These are phyloP conservation scores for Neolamprologus brichardi DNA, from an alignment of 2,113 vertebrate species.

Conservation along the genomic window DNA sequence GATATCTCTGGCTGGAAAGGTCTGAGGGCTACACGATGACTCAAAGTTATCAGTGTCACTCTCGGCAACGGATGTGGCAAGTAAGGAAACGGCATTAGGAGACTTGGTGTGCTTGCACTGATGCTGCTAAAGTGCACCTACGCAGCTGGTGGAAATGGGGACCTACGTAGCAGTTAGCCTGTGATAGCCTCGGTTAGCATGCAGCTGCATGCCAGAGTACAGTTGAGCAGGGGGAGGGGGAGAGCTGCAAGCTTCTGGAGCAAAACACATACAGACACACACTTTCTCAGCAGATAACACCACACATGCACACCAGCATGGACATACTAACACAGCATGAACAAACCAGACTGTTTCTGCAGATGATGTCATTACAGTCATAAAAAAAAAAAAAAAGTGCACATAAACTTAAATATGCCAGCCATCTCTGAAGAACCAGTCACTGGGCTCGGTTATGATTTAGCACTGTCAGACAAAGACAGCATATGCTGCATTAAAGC, in stretches of 20 bases:
- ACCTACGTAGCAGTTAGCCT: constrained; percentile 30
- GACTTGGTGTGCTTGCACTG: background rate
- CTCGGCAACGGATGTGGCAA: background rate
- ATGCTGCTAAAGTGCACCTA: background rate
- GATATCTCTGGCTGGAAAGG: background rate
- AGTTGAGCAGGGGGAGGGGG: constrained; percentile 34
- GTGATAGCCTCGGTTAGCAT: constrained; percentile 41
- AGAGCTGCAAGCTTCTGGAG: constrained; percentile 4
- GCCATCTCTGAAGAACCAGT: no score
- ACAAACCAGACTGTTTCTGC: background rate
- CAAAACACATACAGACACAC: constrained; percentile 31
- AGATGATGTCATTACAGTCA: background rate
- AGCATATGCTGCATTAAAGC: no score
- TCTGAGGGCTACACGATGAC: background rate
- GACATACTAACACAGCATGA: background rate
- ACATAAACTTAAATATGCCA: no score
- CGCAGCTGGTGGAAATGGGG: background rate
- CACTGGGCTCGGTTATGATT: no score
- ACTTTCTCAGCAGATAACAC: background rate
- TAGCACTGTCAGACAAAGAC: no score
- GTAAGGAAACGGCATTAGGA: background rate
- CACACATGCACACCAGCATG: background rate
- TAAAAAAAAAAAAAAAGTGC: no score
- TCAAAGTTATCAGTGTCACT: background rate
- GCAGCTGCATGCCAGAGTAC: constrained; percentile 38